Base-by-base conservation (phyloP, 1,140 invertebrate genomes). In the Micrasema minimum region DNA sequence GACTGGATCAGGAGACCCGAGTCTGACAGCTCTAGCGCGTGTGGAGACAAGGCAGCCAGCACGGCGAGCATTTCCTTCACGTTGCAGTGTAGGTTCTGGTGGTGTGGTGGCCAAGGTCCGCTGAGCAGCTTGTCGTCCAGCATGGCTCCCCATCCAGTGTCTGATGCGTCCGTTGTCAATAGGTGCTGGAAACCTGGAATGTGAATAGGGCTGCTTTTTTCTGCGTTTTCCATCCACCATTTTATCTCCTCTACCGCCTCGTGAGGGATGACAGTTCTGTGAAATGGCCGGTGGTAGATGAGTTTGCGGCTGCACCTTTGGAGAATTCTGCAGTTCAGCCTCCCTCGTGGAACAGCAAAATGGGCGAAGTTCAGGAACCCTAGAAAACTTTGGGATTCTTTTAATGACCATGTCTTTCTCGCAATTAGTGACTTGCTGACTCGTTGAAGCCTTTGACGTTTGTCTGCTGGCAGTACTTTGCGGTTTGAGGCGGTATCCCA, bases 11-110 rank as follows among this genome's bases (percentile, higher is more conserved):
- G 51, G 7, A 78, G 37, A 1, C 46, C 31, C 41, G 31, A 66
- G 50, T 41, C 51, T 43, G 11, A 11, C 12, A 78, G 31, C 2
- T 14, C 6, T 26, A 59, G 62, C 35, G 37, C 50, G 46, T 18
- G 46, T 20, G 7, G 66, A 64, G 72, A 31, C 26, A 43, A 5
- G 41, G 41, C 41, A 43, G 10, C 14, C 14, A 66, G 62, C 9
- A 79, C 73, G 6, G 75, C 71, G 45, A 69, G 75, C 53, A 79
- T 61, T 48, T 79, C 77, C 45, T 78, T 78, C 10, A 43, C 14
- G 37, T 79, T 79, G 18, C 69, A 69, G 69, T 79, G 78, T 71
- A 70, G 73, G 9, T 11, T 55, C 43, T 23, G 16, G 18, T 77
- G 76, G 18, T 53, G 22, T 1, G 18, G 38, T 5, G 65, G 16